Base-by-base conservation (phyloP, 2,113 vertebrate genomes). In the Phalacrocorax pelagicus region DNA sequence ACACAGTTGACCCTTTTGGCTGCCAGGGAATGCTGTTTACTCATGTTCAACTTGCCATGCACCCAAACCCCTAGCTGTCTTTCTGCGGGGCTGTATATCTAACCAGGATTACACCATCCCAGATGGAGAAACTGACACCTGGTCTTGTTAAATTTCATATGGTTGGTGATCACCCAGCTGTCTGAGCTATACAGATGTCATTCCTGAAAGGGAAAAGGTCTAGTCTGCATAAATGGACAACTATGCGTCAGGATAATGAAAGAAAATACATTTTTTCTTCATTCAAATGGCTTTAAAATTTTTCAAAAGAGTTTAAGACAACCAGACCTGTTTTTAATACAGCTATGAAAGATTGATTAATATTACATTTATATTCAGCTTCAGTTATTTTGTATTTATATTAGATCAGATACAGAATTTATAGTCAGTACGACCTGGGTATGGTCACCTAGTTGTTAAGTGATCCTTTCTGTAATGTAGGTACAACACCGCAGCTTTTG, bases 41-140 rank as follows among this genome's bases (percentile, higher is more conserved):
- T 69, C 23, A 26, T 32, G n/a, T 34, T 78, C 36, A 81, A 22
- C 20, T 69, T 63, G 12, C 3, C 13, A 54, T 34, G 14, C 4
- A 15, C 40, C 8, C 36, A 61, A 2, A 42, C 15, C 8, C 16
- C 44, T 13, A 61, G 16, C 4, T 65, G 19, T 55, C 16, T 74
- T 86, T 88, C 14, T 10, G 1, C 2, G 0, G 44, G 19, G 4
- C 29, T 65, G 2, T 49, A 2, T 14, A 9, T 29, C n/a, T 17
- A 54, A 40, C 15, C 19, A 40, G 47, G 23, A 29, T 40, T 38
- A 30, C 12, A 9, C 19, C 1, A 6, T 29, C 9, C 18, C n/a
- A 59, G 21, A 3, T 49, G 21, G 21, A 40, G 21, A 70, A 65
- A 70, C 15, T 2, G 2, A 5, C 32, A 26, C 5, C 36, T 75